Percentiles rank a stretch among this genome's conserved stretches.
Evolutionary conservation across 1,140 invertebrate species (phyloP).

Genomic region (Dinothrombium tinctorium): DNA sequence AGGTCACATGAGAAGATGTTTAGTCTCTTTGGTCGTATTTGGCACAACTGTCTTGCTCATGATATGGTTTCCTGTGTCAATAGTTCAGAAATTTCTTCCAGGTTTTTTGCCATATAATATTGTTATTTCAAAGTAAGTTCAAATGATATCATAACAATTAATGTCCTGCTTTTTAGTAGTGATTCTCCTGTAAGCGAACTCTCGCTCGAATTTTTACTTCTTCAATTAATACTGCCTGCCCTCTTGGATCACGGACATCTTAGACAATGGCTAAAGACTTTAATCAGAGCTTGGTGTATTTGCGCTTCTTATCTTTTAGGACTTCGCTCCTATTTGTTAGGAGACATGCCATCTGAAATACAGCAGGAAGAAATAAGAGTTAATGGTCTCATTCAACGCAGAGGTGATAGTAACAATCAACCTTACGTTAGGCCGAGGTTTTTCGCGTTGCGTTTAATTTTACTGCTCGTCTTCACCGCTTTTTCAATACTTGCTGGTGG

Average conservation of each 20-base stretch:
- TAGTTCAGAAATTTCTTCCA: conserved; percentile 56
- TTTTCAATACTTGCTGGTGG: conserved; percentile 7
- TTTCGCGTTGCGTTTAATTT: conserved; percentile 33
- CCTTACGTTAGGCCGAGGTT: conserved; percentile 60
- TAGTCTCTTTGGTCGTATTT: conserved; percentile 84
- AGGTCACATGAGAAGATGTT: conserved; percentile 59
- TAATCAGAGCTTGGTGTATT: conserved; percentile 64
- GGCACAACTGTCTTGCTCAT: conserved; percentile 83
- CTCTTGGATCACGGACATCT: conserved; percentile 88
- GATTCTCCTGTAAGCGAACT: conserved; percentile 59
- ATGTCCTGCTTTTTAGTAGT: conserved; percentile 23
- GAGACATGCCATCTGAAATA: conserved; percentile 26
- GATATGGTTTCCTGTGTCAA: conserved; percentile 76
- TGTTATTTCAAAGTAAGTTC: conserved; percentile 29
- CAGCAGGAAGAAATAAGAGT: conserved; percentile 11
- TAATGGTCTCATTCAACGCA: conserved; percentile 10
- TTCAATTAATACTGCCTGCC: conserved; percentile 89
- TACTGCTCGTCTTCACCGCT: not conserved
- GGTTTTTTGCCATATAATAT: conserved; percentile 83
- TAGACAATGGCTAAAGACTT: conserved; percentile 63
- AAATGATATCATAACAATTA: conserved; percentile 4
- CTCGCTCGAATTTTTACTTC: conserved; percentile 66
- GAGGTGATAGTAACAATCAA: conserved; percentile 28
- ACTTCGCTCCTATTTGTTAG: conserved; percentile 65
- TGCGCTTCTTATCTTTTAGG: conserved; percentile 59